Evolutionary conservation across 2,113 vertebrate genomes (phyloP).

Genomic region (Aramus guarauna): DNA sequence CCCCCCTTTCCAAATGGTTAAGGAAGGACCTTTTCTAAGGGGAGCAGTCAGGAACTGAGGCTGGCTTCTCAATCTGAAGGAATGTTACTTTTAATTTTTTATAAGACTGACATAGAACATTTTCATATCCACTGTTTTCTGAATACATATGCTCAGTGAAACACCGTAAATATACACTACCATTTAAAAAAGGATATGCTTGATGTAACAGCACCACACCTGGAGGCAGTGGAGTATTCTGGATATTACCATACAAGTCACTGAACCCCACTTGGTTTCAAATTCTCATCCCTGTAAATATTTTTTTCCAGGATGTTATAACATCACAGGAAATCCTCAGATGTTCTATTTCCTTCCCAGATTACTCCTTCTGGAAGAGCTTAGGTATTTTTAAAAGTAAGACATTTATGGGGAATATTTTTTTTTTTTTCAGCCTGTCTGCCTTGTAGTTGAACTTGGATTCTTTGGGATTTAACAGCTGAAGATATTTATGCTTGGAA

Average conservation of each 20-base stretch:
- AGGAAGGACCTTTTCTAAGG: not conserved
- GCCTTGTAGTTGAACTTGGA: not conserved
- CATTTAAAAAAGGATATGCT: not conserved
- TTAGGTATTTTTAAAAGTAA: not conserved
- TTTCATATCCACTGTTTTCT: not conserved
- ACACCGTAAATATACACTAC: not conserved
- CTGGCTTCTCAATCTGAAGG: not conserved
- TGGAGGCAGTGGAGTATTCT: not conserved
- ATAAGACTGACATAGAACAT: not conserved
- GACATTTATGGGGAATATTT: not conserved
- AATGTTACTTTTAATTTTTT: not conserved
- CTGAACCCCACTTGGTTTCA: not conserved
- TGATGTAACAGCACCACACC: not conserved
- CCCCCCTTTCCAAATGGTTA: not conserved
- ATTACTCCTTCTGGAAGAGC: not conserved
- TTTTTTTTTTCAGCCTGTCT: not conserved
- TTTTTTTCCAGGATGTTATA: not conserved
- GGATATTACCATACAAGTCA: not conserved
- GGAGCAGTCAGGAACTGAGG: not conserved
- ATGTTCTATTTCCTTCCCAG: not conserved
- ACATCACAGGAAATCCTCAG: not conserved
- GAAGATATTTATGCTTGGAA: constrained; percentile 6
- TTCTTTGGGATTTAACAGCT: constrained; percentile 9
- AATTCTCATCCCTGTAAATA: not conserved
- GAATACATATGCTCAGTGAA: not conserved